These are phyloP conservation scores for Conopomorpha cramerella DNA, from an alignment of 1,140 invertebrate genomes.

Conservation along the genomic window DNA sequence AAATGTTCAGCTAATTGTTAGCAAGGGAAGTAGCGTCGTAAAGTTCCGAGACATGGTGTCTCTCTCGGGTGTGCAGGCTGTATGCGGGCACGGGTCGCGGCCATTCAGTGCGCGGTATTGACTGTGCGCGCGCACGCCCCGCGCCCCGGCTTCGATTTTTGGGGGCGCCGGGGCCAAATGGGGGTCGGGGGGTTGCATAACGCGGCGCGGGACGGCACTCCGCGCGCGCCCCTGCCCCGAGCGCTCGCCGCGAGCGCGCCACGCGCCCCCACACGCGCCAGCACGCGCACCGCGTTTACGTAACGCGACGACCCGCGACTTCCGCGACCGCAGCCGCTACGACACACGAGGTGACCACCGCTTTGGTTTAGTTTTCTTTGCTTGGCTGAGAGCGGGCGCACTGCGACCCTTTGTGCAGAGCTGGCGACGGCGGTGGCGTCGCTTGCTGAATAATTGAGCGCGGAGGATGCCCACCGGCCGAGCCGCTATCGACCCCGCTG, in stretches of 20 bases:
- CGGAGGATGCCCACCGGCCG: conserved; percentile 25
- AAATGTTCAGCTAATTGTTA: no score
- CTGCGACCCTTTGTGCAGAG: conserved; percentile 18
- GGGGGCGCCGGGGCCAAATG: conserved; percentile 26
- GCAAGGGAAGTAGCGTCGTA: no score
- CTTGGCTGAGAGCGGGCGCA: no score
- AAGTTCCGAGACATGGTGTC: no score
- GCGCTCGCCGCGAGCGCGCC: conserved; percentile 45
- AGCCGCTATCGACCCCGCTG: conserved; percentile 48
- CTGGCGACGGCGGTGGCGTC: conserved; percentile 45
- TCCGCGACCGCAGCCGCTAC: conserved; percentile 16
- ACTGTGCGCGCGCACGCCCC: conserved; percentile 37
- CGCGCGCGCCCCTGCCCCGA: conserved; percentile 47
- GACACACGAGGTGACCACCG: conserved; percentile 18
- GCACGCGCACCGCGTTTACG: conserved; percentile 44
- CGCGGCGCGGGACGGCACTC: conserved; percentile 39
- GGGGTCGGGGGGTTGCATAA: conserved; percentile 56
- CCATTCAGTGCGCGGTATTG: no score
- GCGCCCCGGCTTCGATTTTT: conserved; percentile 45
- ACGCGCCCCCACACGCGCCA: conserved; percentile 41
- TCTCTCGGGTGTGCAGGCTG: no score
- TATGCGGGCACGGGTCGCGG: no score
- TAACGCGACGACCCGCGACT: conserved; percentile 36
- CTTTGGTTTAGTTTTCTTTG: no score
- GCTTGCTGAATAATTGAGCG: conserved; percentile 52